phyloP scores from a whole-genome alignment of 2,113 vertebrate species.

The Piprites chloris region DNA sequence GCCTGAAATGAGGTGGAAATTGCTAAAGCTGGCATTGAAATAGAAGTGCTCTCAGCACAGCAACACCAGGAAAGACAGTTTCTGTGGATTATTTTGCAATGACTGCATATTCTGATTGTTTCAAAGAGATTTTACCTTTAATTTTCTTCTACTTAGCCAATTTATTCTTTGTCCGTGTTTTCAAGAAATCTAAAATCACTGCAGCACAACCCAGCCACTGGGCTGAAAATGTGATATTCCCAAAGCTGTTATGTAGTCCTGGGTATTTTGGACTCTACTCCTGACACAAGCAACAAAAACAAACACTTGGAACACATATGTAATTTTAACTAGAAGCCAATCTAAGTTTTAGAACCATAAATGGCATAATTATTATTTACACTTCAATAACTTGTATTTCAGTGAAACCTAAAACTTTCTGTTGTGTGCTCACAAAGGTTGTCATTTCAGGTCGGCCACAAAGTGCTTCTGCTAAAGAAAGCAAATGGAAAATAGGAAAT shows the following conservation, averaged over 20 bases:
- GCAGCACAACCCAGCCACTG: neutral
- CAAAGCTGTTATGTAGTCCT: slow-evolving; percentile 15
- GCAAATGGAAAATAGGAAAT: neutral
- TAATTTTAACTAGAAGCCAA: neutral
- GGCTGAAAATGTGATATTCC: slow-evolving; percentile 53
- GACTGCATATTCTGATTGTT: neutral
- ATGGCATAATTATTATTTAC: slow-evolving; percentile 2
- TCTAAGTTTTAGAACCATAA: neutral
- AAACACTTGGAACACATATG: neutral
- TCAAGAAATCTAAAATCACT: slow-evolving; percentile 6
- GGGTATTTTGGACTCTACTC: slow-evolving; percentile 25
- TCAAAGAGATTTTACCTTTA: neutral
- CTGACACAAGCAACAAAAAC: slow-evolving; percentile 43
- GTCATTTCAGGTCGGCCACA: neutral
- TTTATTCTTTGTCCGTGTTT: neutral
- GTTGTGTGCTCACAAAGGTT: neutral
- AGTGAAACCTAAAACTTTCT: neutral
- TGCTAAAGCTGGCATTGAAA: neutral
- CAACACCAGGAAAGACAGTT: neutral
- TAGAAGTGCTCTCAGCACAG: neutral
- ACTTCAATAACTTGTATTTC: neutral
- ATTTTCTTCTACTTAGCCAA: neutral
- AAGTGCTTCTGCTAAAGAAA: neutral
- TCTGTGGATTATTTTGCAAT: neutral
- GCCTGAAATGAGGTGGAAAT: neutral